A percentile compares a stretch with the other conserved stretches of the same genome.
Conservation (phyloP, 2,888 invertebrate genomes). For the Pachliopta kotzebuea region DNA sequence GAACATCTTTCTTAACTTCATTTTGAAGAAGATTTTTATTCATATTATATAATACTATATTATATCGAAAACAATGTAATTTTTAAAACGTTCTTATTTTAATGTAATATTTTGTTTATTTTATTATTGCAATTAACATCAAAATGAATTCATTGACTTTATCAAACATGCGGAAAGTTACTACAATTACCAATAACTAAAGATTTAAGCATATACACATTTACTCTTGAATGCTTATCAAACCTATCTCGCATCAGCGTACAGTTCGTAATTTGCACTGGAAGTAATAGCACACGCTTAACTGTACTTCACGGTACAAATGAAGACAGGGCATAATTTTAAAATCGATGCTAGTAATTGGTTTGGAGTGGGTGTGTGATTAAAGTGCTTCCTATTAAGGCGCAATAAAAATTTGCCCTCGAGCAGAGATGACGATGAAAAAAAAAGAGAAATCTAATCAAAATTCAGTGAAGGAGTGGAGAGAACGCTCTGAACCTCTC, state of each 20-base stretch:
- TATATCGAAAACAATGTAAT: no score
- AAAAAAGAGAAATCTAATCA: slow-evolving; percentile 71
- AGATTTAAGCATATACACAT: slow-evolving; percentile 49
- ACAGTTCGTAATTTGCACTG: slow-evolving; percentile 51
- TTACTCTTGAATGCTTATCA: slow-evolving; percentile 35
- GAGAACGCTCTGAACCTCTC: slow-evolving; percentile 66
- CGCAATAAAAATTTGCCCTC: slow-evolving; percentile 24
- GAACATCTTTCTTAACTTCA: no score
- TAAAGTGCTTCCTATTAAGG: slow-evolving; percentile 27
- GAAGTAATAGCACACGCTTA: slow-evolving; percentile 41
- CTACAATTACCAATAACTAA: slow-evolving; percentile 48
- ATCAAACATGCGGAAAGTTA: not conserved
- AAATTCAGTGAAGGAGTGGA: slow-evolving; percentile 59
- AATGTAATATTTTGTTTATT: no score
- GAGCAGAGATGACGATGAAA: slow-evolving; percentile 50
- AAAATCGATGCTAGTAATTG: slow-evolving; percentile 28
- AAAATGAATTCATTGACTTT: not conserved
- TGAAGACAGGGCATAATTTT: slow-evolving; percentile 22
- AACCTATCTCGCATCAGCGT: slow-evolving; percentile 38
- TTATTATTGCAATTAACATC: no score
- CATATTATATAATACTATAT: no score
- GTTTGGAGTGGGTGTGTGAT: slow-evolving; percentile 15
- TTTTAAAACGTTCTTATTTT: no score
- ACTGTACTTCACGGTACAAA: not conserved
- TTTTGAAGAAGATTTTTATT: no score